Evolutionary conservation across 2,113 vertebrate genomes (phyloP), one percentile per base, ranked within the genome.

Genomic region (Argyrosomus japonicus): DNA sequence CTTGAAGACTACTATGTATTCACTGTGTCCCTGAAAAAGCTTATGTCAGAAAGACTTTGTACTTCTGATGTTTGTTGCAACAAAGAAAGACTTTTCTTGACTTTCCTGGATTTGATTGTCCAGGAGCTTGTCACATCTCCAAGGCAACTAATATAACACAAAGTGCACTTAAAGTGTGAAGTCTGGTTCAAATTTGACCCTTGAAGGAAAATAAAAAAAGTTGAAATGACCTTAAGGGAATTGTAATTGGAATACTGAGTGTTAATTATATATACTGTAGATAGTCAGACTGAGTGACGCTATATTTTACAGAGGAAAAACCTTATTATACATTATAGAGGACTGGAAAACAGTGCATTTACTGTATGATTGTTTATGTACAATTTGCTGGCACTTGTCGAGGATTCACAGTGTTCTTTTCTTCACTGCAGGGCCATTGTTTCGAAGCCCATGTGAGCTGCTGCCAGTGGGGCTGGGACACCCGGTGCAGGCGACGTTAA

Each of bases 401-500:
- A 40, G 50, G 51, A 54, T 23, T 43, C 43, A 50, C 4, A 29
- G 19, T 51, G 0, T 25, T 21, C 0, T 43, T 32, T 21, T 62
- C 23, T 47, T 25, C 36, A 1, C 50, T 29, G 23, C 85, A 99
- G 98, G 96, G 91, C 96, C 95, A 1, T 75, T 97, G 88, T 94
- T 90, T 21, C 83, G 90, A 17, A 93, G 88, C 58, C 95, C 92
- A 0, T 99, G 98, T 90, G 94, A 96, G 72, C 90, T 98, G 89
- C 94, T 92, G 0, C 96, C 97, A 0, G 95, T 98, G n/a, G 97
- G 96, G 6, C 89, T 68, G 48, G 96, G 96, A 0, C 97, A 99
- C 81, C 98, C 98, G 0, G 97, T 99, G 82, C 97, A 97, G 89
- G 97, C 98, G 60, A 72, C 96, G 56, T 12, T 95, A 87, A 97